Evolutionary conservation across 1,140 invertebrate genomes (phyloP), one percentile per base, ranked within the genome.

Genomic region (Latrodectus geometricus): DNA sequence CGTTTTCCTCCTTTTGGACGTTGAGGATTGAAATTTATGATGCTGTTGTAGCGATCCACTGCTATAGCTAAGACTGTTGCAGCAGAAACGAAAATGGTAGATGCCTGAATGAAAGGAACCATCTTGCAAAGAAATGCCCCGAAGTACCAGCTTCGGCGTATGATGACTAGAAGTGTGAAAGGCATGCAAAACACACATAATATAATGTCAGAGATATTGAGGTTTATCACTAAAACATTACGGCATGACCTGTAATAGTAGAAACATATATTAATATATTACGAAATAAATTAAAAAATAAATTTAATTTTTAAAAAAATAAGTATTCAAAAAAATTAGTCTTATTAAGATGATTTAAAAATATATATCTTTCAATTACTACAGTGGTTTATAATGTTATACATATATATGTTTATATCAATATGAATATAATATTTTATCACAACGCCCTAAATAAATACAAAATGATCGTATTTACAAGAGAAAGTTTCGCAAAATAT

Each of bases 1-100:
- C 54, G 54, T 21, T 66, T 73, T 7, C 70, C 68, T 8, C 48
- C 20, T 54, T 81, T 87, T 3, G 70, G 77, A 14, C 54, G 23
- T 9, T 87, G 77, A n/a, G 85, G 85, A 12, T 80, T 87, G 66
- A 80, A 80, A 72, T 65, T 76, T 4, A 88, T n/a, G 9, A 88
- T 80, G 21, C 68, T 69, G 48, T 82, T 72, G 20, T 85, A 76
- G 11, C 93, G 90, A 89, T 94, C 93, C 0, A 94, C 89, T 4
- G 93, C 93, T 21, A 94, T 94, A 49, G 93, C 93, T 0, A 93
- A 93, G 52, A 94, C 93, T 70, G 93, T 94, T 21, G 92, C 92
- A 11, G 93, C 93, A 0, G 93, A 93, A 5, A 94, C 93, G 89
- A 94, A 93, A 21, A 94, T 92, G 88, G 93, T 94, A 21, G 92